phyloP scores from a whole-genome alignment of 2,113 vertebrate genomes.

The Crocuta crocuta region DNA sequence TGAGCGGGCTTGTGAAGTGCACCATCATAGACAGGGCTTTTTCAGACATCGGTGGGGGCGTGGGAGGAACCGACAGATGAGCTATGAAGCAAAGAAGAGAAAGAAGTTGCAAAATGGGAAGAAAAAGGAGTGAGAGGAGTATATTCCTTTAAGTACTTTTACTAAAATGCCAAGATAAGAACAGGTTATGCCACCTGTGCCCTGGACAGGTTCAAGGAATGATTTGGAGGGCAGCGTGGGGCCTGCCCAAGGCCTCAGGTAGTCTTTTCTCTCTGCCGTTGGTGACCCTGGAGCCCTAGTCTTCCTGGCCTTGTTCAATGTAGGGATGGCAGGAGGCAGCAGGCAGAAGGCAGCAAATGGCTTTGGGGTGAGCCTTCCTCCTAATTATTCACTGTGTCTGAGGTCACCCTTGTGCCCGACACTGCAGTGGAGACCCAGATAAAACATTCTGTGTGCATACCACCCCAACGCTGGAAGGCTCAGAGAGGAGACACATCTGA shows the following conservation, averaged over 20 bases:
- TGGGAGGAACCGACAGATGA: background rate
- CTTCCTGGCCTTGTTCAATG: background rate
- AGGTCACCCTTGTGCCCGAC: background rate
- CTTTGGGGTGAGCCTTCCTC: background rate
- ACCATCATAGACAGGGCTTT: fast-evolving
- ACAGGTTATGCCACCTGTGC: background rate
- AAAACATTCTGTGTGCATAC: background rate
- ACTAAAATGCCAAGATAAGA: background rate
- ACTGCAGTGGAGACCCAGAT: background rate
- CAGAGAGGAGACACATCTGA: background rate
- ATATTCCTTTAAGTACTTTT: background rate
- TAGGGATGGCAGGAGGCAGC: no score
- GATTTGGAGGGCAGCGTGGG: background rate
- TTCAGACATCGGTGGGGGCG: background rate
- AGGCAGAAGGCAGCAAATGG: background rate
- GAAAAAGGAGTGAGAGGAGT: background rate
- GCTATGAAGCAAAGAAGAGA: background rate
- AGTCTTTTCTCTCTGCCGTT: background rate
- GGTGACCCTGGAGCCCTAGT: background rate
- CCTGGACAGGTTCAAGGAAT: background rate
- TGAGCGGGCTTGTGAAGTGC: background rate
- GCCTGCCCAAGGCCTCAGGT: no score
- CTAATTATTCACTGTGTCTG: background rate
- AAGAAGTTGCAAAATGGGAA: background rate
- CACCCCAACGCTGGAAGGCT: background rate